These are phyloP conservation scores for Drosophila imparisetae DNA, from an alignment of 2,888 invertebrate species.

Conservation along the genomic window DNA sequence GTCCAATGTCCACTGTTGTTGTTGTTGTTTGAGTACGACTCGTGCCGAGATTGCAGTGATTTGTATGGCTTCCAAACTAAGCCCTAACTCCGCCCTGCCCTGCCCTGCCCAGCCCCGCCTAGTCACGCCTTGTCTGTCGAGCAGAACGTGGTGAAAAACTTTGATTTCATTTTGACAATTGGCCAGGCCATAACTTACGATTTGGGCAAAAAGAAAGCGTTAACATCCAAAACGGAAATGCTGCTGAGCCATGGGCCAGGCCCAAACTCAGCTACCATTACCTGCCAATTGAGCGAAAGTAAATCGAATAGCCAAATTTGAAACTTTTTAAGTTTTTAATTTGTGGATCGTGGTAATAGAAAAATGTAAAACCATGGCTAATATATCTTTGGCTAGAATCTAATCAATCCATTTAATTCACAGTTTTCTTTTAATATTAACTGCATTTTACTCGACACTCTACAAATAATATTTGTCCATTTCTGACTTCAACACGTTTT, in stretches of 20 bases:
- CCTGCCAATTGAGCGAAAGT: slow-evolving; percentile 66
- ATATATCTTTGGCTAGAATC: not conserved
- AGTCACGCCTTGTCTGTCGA: slow-evolving; percentile 12
- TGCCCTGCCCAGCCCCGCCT: not conserved
- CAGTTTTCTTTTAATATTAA: not conserved
- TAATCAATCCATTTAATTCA: not conserved
- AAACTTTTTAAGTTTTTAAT: not conserved
- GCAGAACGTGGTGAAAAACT: slow-evolving; percentile 59
- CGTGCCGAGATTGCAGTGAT: slow-evolving; percentile 12
- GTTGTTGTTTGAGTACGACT: not conserved
- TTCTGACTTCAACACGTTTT: not conserved
- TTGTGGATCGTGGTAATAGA: not conserved
- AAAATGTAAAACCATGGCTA: not conserved
- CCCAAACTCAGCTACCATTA: slow-evolving; percentile 28
- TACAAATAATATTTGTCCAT: not conserved
- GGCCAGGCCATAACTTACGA: slow-evolving; percentile 56
- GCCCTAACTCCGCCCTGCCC: not conserved
- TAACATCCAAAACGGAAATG: slow-evolving; percentile 64
- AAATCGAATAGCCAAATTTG: slow-evolving; percentile 18
- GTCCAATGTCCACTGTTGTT: slow-evolving; percentile 30
- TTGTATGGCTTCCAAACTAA: slow-evolving; percentile 64
- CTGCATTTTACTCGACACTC: not conserved
- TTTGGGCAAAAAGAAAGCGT: slow-evolving; percentile 65
- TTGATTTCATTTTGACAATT: slow-evolving; percentile 68
- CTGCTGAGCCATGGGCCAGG: slow-evolving; percentile 30